Evolutionary conservation across 1,140 invertebrate genomes (phyloP).

Genomic region (Sitobion miscanthi): DNA sequence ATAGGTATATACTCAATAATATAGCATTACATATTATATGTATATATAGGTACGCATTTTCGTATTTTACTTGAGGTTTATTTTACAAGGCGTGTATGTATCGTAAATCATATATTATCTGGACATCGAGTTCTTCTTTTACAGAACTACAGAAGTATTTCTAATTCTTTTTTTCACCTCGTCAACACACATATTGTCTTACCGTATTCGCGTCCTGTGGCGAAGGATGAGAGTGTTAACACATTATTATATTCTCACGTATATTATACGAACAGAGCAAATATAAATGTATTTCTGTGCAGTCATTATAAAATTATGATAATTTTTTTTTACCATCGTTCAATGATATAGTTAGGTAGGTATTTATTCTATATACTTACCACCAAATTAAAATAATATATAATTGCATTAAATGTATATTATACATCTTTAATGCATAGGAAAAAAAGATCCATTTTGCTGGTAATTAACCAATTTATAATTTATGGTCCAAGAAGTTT

Average conservation of each 20-base stretch:
- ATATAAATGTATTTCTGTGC: neutral
- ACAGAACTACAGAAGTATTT: neutral
- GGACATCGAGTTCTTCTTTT: neutral
- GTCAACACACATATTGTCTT: neutral
- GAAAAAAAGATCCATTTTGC: neutral
- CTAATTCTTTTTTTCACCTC: neutral
- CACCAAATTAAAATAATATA: neutral
- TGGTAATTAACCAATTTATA: neutral
- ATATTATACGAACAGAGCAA: neutral
- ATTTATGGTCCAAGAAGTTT: neutral
- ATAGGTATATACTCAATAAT: neutral
- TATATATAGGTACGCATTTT: neutral
- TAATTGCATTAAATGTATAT: neutral
- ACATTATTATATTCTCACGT: neutral
- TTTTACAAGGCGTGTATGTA: neutral
- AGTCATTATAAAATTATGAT: neutral
- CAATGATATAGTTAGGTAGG: neutral
- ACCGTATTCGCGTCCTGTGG: neutral
- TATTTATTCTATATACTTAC: neutral
- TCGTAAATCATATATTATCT: neutral
- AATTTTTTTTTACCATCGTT: neutral
- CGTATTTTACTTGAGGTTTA: neutral
- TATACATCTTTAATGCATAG: neutral
- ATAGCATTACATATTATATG: neutral
- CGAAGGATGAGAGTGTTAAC: neutral